phyloP scores from a whole-genome alignment of 2,113 vertebrate genomes.

The Psilopsiagon aymara region DNA sequence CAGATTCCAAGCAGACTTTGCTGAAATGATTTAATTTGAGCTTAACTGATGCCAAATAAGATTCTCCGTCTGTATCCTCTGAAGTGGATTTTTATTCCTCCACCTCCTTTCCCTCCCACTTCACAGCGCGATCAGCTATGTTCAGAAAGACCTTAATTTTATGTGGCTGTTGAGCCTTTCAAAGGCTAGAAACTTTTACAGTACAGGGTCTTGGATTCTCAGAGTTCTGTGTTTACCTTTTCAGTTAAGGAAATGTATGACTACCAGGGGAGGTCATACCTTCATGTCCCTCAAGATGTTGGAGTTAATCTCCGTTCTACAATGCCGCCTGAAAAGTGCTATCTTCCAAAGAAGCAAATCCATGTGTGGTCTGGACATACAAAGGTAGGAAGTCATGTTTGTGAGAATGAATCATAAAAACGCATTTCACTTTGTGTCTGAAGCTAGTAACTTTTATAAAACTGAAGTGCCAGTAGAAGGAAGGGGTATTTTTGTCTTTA shows the following conservation, averaged over 20 bases:
- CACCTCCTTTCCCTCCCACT: neutral
- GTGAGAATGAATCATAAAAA: neutral
- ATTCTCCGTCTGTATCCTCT: neutral
- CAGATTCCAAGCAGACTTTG: neutral
- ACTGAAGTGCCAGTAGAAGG: neutral
- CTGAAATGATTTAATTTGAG: neutral
- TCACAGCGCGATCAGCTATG: neutral
- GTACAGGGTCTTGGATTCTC: neutral
- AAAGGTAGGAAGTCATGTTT: constrained; percentile 79
- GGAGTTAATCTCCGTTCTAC: constrained; percentile 92
- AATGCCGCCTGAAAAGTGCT: constrained; percentile 94
- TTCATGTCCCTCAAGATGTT: constrained; percentile 96
- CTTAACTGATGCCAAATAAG: neutral
- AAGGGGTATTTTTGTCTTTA: neutral
- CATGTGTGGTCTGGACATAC: constrained; percentile 98
- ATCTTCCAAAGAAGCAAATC: constrained; percentile 97
- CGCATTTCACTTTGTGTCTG: neutral
- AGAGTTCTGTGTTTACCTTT: constrained; percentile 29
- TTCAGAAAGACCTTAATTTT: neutral
- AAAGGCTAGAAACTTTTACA: neutral
- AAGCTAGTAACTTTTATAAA: neutral
- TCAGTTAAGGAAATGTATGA: constrained; percentile 98
- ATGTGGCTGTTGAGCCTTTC: neutral
- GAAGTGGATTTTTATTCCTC: neutral
- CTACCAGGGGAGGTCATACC: constrained; percentile 97